These are phyloP conservation scores for Sebastes taczanowskii DNA, from an alignment of 2,797 vertebrate genomes.

Conservation along the genomic window DNA sequence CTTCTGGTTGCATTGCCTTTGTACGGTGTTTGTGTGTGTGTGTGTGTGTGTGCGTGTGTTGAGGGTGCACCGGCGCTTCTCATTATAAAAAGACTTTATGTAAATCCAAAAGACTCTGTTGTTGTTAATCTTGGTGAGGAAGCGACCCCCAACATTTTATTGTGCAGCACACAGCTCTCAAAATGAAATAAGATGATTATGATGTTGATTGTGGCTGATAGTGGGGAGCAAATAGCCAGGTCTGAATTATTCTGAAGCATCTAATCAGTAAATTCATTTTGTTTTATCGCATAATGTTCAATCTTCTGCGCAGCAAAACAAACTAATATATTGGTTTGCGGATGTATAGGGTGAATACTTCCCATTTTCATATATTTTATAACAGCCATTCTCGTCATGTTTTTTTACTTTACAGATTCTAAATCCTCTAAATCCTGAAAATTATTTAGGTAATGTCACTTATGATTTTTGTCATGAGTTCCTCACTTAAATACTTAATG, in stretches of 20 bases:
- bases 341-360: conserved; percentile 1
- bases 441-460: background rate
- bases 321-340: conserved; percentile 25
- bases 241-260: conserved; percentile 54
- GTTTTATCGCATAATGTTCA: conserved; percentile 28
- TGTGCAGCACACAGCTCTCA: conserved; percentile 44
- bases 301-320: conserved; percentile 17
- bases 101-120: conserved; percentile 64
- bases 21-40: conserved; percentile 6
- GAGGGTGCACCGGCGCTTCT: conserved; percentile 23
- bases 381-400: background rate
- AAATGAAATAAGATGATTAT: conserved; percentile 66
- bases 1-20: conserved; percentile 43
- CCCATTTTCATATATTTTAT: background rate
- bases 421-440: background rate
- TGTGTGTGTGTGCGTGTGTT: conserved; percentile 2
- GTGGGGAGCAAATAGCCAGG: conserved; percentile 34
- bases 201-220: conserved; percentile 55
- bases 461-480: background rate
- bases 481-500: background rate
- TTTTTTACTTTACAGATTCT: background rate
- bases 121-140: conserved; percentile 63
- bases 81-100: conserved; percentile 65
- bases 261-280: conserved; percentile 59
- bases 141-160: conserved; percentile 48